Evolutionary conservation across 1,140 invertebrate species (phyloP), one percentile per base, ranked within the genome.

Genomic region (Ceratina japonica): DNA sequence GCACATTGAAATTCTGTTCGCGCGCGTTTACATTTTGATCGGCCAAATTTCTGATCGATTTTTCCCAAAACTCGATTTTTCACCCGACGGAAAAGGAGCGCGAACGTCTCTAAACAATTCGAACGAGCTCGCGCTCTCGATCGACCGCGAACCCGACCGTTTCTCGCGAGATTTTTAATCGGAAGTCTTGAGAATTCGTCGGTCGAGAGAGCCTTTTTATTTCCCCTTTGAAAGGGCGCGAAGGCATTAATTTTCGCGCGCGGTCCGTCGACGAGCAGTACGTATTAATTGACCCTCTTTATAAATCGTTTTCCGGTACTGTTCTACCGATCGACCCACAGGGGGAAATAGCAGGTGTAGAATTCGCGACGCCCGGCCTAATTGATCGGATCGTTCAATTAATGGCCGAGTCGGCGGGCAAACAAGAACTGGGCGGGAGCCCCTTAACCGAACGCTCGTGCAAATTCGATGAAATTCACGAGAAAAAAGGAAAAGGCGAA

Each of bases 351-450:
- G 37, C 74, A 76, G 74, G 52, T 76, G 74, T 69, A 44, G 37
- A 7, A 31, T 20, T 31, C 74, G 62, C 74, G 74, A 69, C 44
- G n/a, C 61, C 27, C 24, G 61, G 70, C 71, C 65, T 83, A 81
- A 83, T 83, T 83, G 79, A 83, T 76, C 68, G 75, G 82, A 76
- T 69, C 64, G 79, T 68, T 83, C 71, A 81, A 84, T 81, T 84
- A 81, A 84, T n/a, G 75, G 62, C n/a, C 20, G 24, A 31, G 58
- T 56, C 69, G 31, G 64, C 27, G 74, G 31, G 64, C 74, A 76
- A 76, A 76, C 74, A 61, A 69, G 64, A 76, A 69, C 22, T 51
- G 74, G 74, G 64, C 74, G 64, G 27, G 54, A 20, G 0, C 37
- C 18, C 18, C 15, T 20, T 27, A 15, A 3, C 37, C 37, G 37